Evolutionary conservation across 2,888 invertebrate genomes (phyloP).

Genomic region (Acholoe squamosa): DNA sequence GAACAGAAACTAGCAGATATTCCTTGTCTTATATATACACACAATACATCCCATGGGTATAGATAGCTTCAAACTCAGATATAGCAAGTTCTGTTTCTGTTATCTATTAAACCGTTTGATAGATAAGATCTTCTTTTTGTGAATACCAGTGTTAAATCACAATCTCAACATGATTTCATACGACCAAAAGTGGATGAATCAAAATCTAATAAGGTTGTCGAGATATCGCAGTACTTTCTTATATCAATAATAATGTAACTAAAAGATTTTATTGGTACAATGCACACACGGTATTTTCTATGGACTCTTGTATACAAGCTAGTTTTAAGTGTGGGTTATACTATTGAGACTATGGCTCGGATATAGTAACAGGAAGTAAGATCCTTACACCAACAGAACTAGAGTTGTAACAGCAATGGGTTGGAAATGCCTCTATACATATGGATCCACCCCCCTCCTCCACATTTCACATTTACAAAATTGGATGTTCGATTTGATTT

Average conservation of each 20-base stretch:
- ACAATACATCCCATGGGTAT: neutral
- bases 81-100: no score
- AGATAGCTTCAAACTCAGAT: slow-evolving; percentile 9
- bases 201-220: no score
- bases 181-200: no score
- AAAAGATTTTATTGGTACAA: no score
- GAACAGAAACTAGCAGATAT: neutral
- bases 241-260: no score
- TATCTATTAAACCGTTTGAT: no score
- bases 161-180: no score
- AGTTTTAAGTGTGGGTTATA: neutral
- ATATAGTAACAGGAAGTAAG: neutral
- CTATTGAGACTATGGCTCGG: slow-evolving; percentile 16
- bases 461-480: neutral
- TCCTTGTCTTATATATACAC: neutral
- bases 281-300: neutral
- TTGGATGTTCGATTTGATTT: no score
- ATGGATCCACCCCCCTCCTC: neutral
- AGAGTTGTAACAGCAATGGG: neutral
- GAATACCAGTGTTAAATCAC: no score
- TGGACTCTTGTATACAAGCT: neutral
- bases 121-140: no score
- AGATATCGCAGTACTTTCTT: no score
- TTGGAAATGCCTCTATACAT: neutral
- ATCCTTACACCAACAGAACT: neutral